These are phyloP conservation scores for Idaea biselata DNA, from an alignment of 2,888 invertebrate species.

Conservation along the genomic window DNA sequence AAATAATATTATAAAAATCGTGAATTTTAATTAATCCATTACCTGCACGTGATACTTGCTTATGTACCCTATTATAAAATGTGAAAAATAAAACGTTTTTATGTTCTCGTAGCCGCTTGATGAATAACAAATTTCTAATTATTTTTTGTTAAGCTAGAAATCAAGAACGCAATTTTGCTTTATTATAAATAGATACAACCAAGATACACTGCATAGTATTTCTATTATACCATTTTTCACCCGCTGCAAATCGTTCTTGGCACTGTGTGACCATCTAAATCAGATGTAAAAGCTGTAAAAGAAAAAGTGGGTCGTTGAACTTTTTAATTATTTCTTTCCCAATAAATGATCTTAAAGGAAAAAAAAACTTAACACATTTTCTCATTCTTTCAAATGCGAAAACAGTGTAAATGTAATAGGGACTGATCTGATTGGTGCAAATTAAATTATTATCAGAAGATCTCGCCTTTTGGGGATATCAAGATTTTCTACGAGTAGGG, in stretches of 20 bases:
- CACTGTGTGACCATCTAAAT: too few relatives aligned
- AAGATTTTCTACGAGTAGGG: background rate
- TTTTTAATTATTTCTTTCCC: background rate
- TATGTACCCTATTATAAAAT: background rate
- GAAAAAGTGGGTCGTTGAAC: background rate
- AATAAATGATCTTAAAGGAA: background rate
- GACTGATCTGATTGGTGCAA: constrained; percentile 1
- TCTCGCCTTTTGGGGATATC: constrained; percentile 7
- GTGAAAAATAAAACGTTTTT: background rate
- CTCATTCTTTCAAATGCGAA: background rate
- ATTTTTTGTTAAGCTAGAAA: background rate
- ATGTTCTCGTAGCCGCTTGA: background rate
- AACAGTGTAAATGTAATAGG: background rate
- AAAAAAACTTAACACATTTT: background rate
- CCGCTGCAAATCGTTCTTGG: too few relatives aligned
- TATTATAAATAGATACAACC: too few relatives aligned
- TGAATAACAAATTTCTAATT: background rate
- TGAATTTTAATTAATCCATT: background rate
- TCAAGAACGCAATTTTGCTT: background rate
- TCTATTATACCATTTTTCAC: too few relatives aligned
- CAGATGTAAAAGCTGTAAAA: too few relatives aligned
- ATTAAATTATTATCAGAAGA: constrained; percentile 7
- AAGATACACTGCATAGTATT: too few relatives aligned
- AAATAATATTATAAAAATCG: background rate
- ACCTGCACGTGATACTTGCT: background rate